A percentile compares a stretch with the other conserved stretches of the same genome.
phyloP scores from a whole-genome alignment of 1,140 invertebrate genomes.

The Drosophila parabipectinata region DNA sequence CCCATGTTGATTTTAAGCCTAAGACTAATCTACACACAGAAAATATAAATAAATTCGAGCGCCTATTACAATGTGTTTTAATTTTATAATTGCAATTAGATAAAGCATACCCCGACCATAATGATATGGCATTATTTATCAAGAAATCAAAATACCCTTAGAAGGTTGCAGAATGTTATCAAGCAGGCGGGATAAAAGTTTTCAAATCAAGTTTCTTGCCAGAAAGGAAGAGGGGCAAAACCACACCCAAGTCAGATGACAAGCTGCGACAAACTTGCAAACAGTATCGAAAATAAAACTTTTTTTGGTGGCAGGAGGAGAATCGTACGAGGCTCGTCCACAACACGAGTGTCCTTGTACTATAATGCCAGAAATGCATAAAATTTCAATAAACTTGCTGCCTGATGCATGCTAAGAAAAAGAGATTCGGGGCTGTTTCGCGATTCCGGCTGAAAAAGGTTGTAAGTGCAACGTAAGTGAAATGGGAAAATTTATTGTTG shows the following conservation, averaged over 20 bases:
- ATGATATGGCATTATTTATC: no score
- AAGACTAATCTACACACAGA: no score
- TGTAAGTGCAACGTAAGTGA: conserved; percentile 36
- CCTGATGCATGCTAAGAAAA: conserved; percentile 29
- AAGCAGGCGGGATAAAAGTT: conserved; percentile 26
- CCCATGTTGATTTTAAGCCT: neutral
- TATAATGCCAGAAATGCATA: conserved; percentile 50
- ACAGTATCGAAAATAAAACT: conserved; percentile 45
- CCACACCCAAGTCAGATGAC: conserved; percentile 20
- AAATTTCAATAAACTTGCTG: conserved; percentile 45
- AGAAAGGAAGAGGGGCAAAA: conserved; percentile 8
- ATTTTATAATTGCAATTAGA: neutral
- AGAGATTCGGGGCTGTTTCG: conserved; percentile 16
- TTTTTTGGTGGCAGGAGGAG: conserved; percentile 24
- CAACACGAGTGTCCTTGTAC: conserved; percentile 19
- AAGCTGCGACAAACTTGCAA: conserved; percentile 27
- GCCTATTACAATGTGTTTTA: neutral
- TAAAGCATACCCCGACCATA: neutral
- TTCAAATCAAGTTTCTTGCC: conserved; percentile 32
- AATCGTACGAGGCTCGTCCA: neutral
- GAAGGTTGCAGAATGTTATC: neutral
- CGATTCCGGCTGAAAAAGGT: neutral
- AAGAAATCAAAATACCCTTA: neutral
- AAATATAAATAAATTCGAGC: neutral
- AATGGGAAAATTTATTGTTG: conserved; percentile 39